Conservation (phyloP, 1,140 invertebrate genomes). For the Drosophila ananassae region DNA sequence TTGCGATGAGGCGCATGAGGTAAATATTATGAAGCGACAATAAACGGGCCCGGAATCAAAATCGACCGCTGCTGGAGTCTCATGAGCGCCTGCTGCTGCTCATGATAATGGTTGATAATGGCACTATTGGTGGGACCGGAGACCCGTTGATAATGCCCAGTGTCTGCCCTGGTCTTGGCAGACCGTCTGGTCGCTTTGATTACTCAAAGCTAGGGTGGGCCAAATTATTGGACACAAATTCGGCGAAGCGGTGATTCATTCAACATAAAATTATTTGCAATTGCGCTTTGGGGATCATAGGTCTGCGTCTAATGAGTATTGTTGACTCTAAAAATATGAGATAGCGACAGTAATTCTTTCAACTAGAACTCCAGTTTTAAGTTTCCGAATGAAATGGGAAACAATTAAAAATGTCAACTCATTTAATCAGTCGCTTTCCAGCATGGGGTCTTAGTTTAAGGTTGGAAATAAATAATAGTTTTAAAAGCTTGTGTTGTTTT, state of each 20-base stretch:
- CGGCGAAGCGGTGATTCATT: slow-evolving; percentile 13
- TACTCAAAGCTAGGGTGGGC: slow-evolving; percentile 41
- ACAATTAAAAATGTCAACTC: background rate
- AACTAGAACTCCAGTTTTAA: background rate
- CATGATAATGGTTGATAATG: slow-evolving; percentile 72
- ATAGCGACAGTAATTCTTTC: background rate
- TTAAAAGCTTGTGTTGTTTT: background rate
- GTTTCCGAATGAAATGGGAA: background rate
- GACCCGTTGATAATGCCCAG: slow-evolving; percentile 57
- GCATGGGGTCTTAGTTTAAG: slow-evolving; percentile 2
- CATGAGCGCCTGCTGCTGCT: slow-evolving; percentile 70
- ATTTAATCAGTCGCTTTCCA: background rate
- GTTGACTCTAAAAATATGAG: background rate
- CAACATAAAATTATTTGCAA: background rate
- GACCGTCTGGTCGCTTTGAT: slow-evolving; percentile 50
- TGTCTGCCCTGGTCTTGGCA: slow-evolving; percentile 35
- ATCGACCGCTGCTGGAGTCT: slow-evolving; percentile 15
- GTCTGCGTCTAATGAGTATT: background rate
- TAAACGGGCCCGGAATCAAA: slow-evolving; percentile 28
- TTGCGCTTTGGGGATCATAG: background rate
- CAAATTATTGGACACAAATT: slow-evolving; percentile 12
- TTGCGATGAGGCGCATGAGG: slow-evolving; percentile 58
- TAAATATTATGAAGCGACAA: slow-evolving; percentile 55
- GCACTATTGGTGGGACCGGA: slow-evolving; percentile 16
- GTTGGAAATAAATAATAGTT: slow-evolving; percentile 1